Conservation (phyloP, 2,113 vertebrate genomes). For the Eulacestoma nigropectus region DNA sequence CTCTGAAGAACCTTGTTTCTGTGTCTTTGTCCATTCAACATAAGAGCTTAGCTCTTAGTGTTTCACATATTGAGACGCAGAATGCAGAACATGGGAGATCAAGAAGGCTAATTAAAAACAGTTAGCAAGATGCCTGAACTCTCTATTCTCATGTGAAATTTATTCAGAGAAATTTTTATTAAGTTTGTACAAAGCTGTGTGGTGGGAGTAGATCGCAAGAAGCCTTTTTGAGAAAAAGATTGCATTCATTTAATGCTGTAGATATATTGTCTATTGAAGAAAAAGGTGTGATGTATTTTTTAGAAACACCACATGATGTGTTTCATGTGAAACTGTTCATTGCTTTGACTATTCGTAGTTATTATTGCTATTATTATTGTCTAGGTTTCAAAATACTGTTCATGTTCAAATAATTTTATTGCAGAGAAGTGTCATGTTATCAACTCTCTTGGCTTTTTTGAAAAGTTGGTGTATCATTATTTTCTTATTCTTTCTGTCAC, state of each 20-base stretch:
- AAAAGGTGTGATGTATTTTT: neutral
- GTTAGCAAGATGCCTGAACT: neutral
- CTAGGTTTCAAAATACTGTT: neutral
- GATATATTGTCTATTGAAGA: neutral
- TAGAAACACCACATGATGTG: fast-evolving
- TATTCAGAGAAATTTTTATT: neutral
- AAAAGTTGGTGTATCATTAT: neutral
- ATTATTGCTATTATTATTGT: neutral
- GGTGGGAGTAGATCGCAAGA: neutral
- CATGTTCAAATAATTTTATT: neutral
- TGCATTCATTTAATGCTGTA: neutral
- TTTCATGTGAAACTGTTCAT: neutral
- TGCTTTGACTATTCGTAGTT: neutral
- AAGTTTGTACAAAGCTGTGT: neutral
- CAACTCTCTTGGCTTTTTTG: fast-evolving
- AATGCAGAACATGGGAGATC: neutral
- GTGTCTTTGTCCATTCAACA: fast-evolving
- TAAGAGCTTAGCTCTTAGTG: neutral
- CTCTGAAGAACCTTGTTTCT: neutral
- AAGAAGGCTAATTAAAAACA: neutral
- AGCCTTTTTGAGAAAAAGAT: neutral
- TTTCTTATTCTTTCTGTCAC: neutral
- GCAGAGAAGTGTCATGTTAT: neutral
- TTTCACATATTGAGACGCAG: fast-evolving
- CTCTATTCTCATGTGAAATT: neutral